Evolutionary conservation across 37 sponge, comb jelly and placozoan species (phyloP).

Genomic region (Spongilla lacustris): DNA sequence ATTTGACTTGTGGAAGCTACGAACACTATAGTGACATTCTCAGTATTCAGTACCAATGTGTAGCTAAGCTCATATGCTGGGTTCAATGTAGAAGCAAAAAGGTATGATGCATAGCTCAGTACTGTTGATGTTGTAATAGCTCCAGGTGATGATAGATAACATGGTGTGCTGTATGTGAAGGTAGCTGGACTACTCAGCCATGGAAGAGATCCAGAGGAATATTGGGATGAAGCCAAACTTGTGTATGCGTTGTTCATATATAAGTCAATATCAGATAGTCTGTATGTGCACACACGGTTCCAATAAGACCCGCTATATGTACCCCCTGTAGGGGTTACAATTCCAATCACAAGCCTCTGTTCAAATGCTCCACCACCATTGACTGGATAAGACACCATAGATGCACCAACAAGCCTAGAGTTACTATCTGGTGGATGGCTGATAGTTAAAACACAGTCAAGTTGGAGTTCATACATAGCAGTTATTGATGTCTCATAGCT

Average conservation of each 20-base stretch:
- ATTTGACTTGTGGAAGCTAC: neutral
- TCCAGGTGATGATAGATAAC: neutral
- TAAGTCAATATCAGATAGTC: constrained; percentile 1
- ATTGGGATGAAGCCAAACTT: neutral
- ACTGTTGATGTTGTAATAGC: neutral
- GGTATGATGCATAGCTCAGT: neutral
- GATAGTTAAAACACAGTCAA: neutral
- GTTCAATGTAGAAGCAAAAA: neutral
- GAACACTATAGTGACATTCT: neutral
- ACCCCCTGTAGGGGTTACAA: neutral
- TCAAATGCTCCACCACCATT: neutral
- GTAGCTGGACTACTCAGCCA: neutral
- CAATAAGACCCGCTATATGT: neutral
- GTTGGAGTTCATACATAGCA: constrained; percentile 1
- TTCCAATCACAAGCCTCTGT: neutral
- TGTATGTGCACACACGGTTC: constrained; percentile 6
- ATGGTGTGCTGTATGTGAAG: neutral
- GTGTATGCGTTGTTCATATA: neutral
- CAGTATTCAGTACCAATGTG: neutral
- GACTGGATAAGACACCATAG: neutral
- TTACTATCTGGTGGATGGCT: neutral
- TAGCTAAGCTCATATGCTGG: neutral
- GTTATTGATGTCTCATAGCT: neutral
- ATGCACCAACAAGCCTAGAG: neutral
- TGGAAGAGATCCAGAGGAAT: neutral